Base-by-base conservation (phyloP, 2,797 vertebrate genomes). In the Channallabes apus region DNA sequence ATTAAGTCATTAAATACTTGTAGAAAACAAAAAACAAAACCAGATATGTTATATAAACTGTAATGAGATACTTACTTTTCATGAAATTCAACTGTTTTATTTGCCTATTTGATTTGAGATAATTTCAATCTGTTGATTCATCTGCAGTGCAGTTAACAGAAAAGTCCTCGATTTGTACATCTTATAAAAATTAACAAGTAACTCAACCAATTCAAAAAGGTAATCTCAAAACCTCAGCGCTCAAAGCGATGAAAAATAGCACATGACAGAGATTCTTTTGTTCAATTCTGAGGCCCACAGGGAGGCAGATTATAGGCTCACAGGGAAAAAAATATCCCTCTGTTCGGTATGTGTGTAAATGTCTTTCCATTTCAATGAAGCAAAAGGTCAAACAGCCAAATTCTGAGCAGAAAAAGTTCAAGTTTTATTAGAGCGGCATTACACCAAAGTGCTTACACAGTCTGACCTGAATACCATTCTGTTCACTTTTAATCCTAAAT, bases 291-390 rank as follows among this genome's bases (percentile, higher is more conserved):
- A 38, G 27, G 61, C 41, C 61, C 27, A 56, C 29, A 17, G 46
- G 58, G 32, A 83, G 72, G 29, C n/a, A 12, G 62, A 84, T 84
- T 77, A 78, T 76, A 58, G 18, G 35, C 29, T 69, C 17, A 46
- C 41, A 46, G 7, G 38, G 15, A 51, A 75, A 75, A 75, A 51
- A 75, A 75, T 29, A 75, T 75, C 72, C 32, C 29, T 65, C 46
- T n/a, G 17, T 35, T 18, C 51, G 6, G 68, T 67, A 41, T 54
- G 62, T 22, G 8, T 29, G 81, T 46, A 84, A 79, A 58, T 56
- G 67, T 69, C 61, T 59, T 68, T 58, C 38, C n/a, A 67, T 62
- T 51, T 29, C n/a, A 17, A 62, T 56, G 59, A 84, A 77, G 72
- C 6, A 3, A 65, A 84, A 32, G 46, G 41, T 78, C 76, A 78